phyloP scores from a whole-genome alignment of 2,888 invertebrate genomes.

The Drosophila lutescens region DNA sequence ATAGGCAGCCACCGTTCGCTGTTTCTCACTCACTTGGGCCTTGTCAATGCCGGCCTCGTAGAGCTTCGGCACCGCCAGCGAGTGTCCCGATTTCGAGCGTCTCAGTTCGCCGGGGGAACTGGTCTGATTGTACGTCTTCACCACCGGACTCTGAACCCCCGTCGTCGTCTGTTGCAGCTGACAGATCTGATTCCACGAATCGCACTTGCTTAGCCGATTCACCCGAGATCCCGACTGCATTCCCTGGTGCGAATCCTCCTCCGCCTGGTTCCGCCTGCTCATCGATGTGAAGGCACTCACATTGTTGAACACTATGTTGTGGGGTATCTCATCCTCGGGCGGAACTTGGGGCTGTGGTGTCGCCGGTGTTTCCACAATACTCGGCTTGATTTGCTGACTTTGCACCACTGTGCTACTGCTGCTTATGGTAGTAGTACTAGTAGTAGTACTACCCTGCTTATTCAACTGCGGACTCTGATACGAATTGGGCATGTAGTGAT shows the following conservation, averaged over 20 bases:
- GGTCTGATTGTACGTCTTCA: constrained; percentile 38
- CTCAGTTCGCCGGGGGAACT: constrained; percentile 62
- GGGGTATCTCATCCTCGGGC: constrained; percentile 81
- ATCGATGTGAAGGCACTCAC: constrained; percentile 81
- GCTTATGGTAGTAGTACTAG: constrained; percentile 15
- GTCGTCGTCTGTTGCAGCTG: constrained; percentile 75
- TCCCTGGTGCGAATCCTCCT: constrained; percentile 51
- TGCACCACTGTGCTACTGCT: constrained; percentile 14
- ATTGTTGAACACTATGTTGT: constrained; percentile 83
- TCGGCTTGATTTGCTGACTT: constrained; percentile 63
- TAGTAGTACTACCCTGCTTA: constrained; percentile 44
- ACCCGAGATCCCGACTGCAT: constrained; percentile 54
- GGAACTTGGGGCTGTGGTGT: constrained; percentile 69
- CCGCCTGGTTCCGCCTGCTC: constrained; percentile 70
- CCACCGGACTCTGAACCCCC: background rate
- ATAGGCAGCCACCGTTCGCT: constrained; percentile 90
- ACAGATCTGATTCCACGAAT: constrained; percentile 91
- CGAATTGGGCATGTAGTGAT: constrained; percentile 83
- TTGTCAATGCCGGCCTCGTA: constrained; percentile 91
- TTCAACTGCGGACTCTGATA: constrained; percentile 79
- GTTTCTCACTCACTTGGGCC: constrained; percentile 89
- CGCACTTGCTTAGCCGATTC: constrained; percentile 87
- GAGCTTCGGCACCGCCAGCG: constrained; percentile 90
- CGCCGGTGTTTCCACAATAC: constrained; percentile 82
- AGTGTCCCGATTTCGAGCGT: constrained; percentile 90